Evolutionary conservation across 2,797 vertebrate species (phyloP).

Genomic region (Chromis chromis): DNA sequence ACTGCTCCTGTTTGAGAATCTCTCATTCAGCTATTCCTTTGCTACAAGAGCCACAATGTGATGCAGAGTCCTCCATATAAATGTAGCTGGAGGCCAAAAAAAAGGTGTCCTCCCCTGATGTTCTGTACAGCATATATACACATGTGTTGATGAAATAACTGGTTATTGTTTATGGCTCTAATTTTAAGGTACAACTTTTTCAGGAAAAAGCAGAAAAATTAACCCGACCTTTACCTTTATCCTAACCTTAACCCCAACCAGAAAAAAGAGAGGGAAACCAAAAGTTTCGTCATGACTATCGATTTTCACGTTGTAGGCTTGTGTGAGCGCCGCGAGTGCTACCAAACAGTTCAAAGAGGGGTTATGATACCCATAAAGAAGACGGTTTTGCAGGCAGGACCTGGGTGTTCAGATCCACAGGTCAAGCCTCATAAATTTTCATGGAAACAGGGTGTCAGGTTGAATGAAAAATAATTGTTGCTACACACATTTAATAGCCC

Average conservation of each 20-base stretch:
- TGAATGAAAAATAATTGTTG: slow-evolving; percentile 39
- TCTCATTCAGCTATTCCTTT: slow-evolving; percentile 68
- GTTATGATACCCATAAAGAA: slow-evolving; percentile 51
- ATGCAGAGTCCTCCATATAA: slow-evolving; percentile 34
- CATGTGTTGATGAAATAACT: background rate
- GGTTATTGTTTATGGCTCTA: background rate
- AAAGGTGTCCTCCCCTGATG: background rate
- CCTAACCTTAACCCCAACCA: background rate
- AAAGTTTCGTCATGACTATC: slow-evolving; percentile 53
- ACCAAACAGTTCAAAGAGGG: slow-evolving; percentile 54
- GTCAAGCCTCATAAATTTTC: slow-evolving; percentile 70
- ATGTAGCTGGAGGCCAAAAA: slow-evolving; percentile 13
- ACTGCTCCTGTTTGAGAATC: slow-evolving; percentile 77
- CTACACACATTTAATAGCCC: slow-evolving; percentile 10
- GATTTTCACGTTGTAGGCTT: slow-evolving; percentile 24
- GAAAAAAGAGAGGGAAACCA: slow-evolving; percentile 17
- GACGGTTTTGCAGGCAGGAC: slow-evolving; percentile 36
- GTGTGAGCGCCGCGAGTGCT: slow-evolving; percentile 17
- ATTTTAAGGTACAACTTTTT: slow-evolving; percentile 2
- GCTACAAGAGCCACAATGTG: slow-evolving; percentile 41
- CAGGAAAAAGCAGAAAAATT: background rate
- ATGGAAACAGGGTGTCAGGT: slow-evolving; percentile 59
- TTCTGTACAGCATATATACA: background rate
- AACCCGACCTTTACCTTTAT: slow-evolving; percentile 14
- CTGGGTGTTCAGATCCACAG: slow-evolving; percentile 39